Evolutionary conservation across 2,113 vertebrate species (phyloP).

Genomic region (Eleginops maclovinus): DNA sequence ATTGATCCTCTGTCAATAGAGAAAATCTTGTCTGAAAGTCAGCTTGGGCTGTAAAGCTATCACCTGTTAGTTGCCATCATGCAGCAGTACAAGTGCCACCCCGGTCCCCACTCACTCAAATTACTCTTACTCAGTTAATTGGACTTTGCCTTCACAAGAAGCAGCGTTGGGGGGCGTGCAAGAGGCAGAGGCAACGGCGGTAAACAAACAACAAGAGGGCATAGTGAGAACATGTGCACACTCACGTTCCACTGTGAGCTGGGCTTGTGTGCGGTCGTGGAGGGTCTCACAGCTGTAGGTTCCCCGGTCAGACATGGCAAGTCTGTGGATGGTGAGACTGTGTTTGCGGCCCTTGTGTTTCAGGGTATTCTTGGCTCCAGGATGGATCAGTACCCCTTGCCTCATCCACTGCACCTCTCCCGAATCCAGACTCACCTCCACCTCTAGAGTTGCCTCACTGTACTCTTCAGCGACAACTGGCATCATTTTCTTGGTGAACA

Average conservation of each 20-base stretch:
- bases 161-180: conserved; percentile 21
- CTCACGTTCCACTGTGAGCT: conserved; percentile 93
- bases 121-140: conserved; percentile 78
- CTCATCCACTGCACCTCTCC: conserved; percentile 93
- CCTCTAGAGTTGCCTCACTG: conserved; percentile 86
- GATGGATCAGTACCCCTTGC: conserved; percentile 90
- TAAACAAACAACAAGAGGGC: conserved; percentile 79
- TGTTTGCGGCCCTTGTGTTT: conserved; percentile 81
- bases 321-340: conserved; percentile 85
- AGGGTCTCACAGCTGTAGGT: conserved; percentile 94
- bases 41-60: conserved; percentile 33
- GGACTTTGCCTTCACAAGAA: conserved; percentile 65
- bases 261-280: conserved; percentile 92
- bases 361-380: conserved; percentile 82
- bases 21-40: conserved; percentile 44
- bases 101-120: conserved; percentile 64
- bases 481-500: conserved; percentile 87
- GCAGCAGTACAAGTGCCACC: conserved; percentile 59
- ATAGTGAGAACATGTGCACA: conserved; percentile 77
- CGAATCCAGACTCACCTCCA: conserved; percentile 87
- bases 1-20: conserved; percentile 64
- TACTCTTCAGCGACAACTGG: conserved; percentile 88
- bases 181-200: conserved; percentile 49
- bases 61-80: conserved; percentile 80
- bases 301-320: conserved; percentile 87